phyloP scores from a whole-genome alignment of 2,888 invertebrate species.

The Pachydiplax longipennis region DNA sequence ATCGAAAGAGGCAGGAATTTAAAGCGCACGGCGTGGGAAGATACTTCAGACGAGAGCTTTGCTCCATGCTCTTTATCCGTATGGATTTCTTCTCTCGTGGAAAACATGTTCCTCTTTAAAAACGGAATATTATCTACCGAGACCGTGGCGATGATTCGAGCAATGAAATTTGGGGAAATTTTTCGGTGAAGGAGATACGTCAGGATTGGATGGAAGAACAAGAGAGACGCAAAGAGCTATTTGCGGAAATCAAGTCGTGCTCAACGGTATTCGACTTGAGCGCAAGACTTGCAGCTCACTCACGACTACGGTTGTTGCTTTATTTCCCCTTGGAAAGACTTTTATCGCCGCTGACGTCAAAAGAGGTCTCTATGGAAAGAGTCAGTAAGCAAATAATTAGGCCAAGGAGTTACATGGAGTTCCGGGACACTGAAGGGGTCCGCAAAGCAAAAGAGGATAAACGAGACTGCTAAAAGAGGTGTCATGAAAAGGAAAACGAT shows the following conservation, averaged over 20 bases:
- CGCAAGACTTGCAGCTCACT: neutral
- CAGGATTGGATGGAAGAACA: neutral
- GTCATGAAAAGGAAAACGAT: neutral
- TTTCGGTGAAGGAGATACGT: neutral
- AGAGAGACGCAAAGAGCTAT: neutral
- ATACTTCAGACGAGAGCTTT: neutral
- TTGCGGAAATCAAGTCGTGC: neutral
- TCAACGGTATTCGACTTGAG: neutral
- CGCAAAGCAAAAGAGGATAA: no score
- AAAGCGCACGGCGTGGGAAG: neutral
- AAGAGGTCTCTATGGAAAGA: neutral
- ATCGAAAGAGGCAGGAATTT: neutral
- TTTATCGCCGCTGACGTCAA: neutral
- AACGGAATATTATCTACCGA: neutral
- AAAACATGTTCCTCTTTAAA: conserved; percentile 43
- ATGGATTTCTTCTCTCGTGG: conserved; percentile 18
- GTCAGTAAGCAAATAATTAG: neutral
- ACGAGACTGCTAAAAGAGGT: neutral
- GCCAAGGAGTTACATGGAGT: neutral
- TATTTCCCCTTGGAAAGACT: neutral
- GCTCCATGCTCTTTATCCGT: conserved; percentile 28
- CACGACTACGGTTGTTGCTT: neutral
- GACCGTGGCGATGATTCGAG: neutral
- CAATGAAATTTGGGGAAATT: neutral
- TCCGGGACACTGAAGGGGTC: neutral